Percentiles rank a stretch among this genome's conserved stretches.
Evolutionary conservation across 2,888 invertebrate species (phyloP).

Genomic region (Protula sp.): DNA sequence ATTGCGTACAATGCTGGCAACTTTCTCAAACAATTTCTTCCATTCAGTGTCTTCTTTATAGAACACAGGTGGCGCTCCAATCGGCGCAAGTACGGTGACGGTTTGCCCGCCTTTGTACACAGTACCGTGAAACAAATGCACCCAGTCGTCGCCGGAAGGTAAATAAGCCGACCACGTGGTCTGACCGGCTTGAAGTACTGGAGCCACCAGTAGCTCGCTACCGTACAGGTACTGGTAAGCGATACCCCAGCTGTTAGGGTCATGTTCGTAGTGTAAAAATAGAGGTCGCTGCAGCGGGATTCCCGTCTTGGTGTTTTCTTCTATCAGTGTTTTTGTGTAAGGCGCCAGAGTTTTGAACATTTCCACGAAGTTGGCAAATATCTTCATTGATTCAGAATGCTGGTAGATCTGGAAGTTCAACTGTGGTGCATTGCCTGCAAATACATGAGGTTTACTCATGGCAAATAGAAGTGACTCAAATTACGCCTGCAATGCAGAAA

Average conservation of each 20-base stretch:
- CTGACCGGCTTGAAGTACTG: slow-evolving; percentile 30
- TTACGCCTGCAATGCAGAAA: too few species aligned
- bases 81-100: slow-evolving; percentile 28
- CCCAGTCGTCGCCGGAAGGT: slow-evolving; percentile 33
- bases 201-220: slow-evolving; percentile 39
- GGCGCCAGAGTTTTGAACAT: slow-evolving; percentile 32
- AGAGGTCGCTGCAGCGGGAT: slow-evolving; percentile 40
- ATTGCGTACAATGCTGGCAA: slow-evolving; percentile 11
- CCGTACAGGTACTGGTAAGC: slow-evolving; percentile 44
- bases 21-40: slow-evolving; percentile 18
- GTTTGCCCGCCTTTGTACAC: slow-evolving; percentile 9
- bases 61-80: slow-evolving; percentile 41
- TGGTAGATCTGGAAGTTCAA: slow-evolving; percentile 37
- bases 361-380: slow-evolving; percentile 32
- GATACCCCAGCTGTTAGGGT: slow-evolving; percentile 22
- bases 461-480: too few species aligned
- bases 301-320: slow-evolving; percentile 25
- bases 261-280: slow-evolving; percentile 34
- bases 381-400: slow-evolving; percentile 16
- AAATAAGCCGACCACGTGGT: slow-evolving; percentile 30
- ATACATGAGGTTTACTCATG: too few species aligned
- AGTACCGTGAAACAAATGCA: slow-evolving; percentile 30
- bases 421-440: slow-evolving; percentile 35
- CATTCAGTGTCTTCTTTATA: slow-evolving; percentile 29
- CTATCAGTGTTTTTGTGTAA: slow-evolving; percentile 28